Evolutionary conservation across 2,888 invertebrate species (phyloP).

Genomic region (Philereme transversata): DNA sequence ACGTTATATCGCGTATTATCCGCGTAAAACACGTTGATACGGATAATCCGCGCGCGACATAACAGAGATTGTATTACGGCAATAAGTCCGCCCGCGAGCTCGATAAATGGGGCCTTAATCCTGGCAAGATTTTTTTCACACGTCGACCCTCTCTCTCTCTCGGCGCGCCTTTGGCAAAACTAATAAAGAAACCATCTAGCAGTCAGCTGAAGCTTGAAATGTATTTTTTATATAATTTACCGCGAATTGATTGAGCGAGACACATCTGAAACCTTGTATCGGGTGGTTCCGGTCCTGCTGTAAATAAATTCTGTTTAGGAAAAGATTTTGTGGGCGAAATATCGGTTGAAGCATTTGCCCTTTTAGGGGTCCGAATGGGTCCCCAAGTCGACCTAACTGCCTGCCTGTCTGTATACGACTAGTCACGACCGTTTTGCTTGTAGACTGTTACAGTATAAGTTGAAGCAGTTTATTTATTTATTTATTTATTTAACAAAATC

Average conservation of each 20-base stretch:
- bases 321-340: too few relatives aligned
- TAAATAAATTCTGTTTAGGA: conserved; percentile 10
- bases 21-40: conserved; percentile 64
- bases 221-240: conserved; percentile 85
- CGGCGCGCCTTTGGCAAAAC: conserved; percentile 72
- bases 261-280: conserved; percentile 57
- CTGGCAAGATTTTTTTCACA: conserved; percentile 77
- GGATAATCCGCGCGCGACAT: conserved; percentile 77
- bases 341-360: too few relatives aligned
- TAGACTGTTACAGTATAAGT: too few relatives aligned
- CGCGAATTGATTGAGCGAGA: conserved; percentile 74
- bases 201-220: conserved; percentile 83
- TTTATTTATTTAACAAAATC: too few relatives aligned
- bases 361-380: too few relatives aligned
- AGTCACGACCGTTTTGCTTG: too few relatives aligned
- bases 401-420: too few relatives aligned
- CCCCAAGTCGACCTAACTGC: too few relatives aligned
- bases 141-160: conserved; percentile 62
- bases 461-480: too few relatives aligned
- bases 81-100: conserved; percentile 72
- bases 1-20: conserved; percentile 43
- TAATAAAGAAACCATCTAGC: conserved; percentile 84
- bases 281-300: conserved; percentile 12
- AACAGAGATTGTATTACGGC: conserved; percentile 82
- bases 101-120: conserved; percentile 78